Evolutionary conservation across 53 echinoderm and acorn worm species (phyloP), one percentile per base, ranked within the genome.

Genomic region (Holothuria leucospilota): DNA sequence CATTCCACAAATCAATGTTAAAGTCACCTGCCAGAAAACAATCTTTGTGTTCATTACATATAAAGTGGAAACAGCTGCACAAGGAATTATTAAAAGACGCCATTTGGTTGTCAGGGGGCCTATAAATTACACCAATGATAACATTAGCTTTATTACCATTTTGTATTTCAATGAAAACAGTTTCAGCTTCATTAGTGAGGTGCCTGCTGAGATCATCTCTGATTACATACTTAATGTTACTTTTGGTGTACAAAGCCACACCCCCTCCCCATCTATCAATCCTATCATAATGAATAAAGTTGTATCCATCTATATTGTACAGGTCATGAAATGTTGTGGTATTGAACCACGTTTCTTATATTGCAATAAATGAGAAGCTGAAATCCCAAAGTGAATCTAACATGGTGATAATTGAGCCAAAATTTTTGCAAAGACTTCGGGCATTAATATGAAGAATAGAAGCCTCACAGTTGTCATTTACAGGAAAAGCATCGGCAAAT

Each of bases 61-160:
- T 5, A 10, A 10, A 18, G 26, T 68, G 26, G 4, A 68, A 28
- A 28, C 28, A 68, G 68, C 68, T 68, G 10, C 68, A 68, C 68
- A 68, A 68, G 68, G 68, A 68, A n/a, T n/a, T n/a, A n/a, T n/a
- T n/a, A n/a, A n/a, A n/a, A n/a, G n/a, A n/a, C n/a, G n/a, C n/a
- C n/a, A 68, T 68, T 68, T 68, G 68, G 27, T 68, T 68, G 68
- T 68, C 68, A 68, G 68, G 68, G 28, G 68, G 68, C 68, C 68
- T 68, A 27, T 68, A 68, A 68, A 68, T 68, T 63, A 63, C 63
- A 5, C 63, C 63, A 63, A 63, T 63, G 63, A 63, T 63, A 63
- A 63, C 63, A 63, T 63, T 63, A 63, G 63, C 64, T 63, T 69
- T 28, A 9, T 69, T 69, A 28, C 69, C 69, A 69, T 34, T 69